Base-by-base conservation (phyloP, 2,888 invertebrate genomes). In the Thera obeliscata region DNA sequence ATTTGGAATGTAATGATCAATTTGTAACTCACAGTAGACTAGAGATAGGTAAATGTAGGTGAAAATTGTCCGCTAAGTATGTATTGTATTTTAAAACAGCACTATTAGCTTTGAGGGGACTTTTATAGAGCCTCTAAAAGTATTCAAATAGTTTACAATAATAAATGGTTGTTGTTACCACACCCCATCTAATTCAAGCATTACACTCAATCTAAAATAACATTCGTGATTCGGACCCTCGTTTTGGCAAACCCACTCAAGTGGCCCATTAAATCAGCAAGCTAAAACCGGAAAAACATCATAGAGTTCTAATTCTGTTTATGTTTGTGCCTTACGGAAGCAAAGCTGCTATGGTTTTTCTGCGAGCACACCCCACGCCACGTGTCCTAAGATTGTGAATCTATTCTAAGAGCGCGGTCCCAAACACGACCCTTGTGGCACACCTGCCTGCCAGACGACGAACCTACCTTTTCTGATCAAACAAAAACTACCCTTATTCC, bases 241-340 rank as follows among this genome's bases (percentile, higher is more conserved):
- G 78, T 67, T 77, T 89, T 88, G 86, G 85, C 85, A 84, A 84
- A 83, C 88, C 84, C 85, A 87, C 91, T 90, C 79, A 81, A 89
- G 80, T 74, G 75, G 81, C 80, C 79, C 75, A 79, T 84, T 80
- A 83, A 85, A 87, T 85, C 84, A 84, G 77, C 88, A 88, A 88
- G 84, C 83, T 84, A 80, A 83, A 84, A 87, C 92, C 92, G 92
- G 93, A 93, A 93, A 89, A 92, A 91, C 91, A 92, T 92, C 85
- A 91, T 90, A 87, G 85, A 88, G 81, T 85, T 89, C 88, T 88
- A 88, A 91, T 90, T 88, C 86, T 90, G 89, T 90, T 91, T 91
- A 87, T 87, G 86, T 91, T 90, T 88, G 89, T 86, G 84, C 87
- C 86, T 81, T 86, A 84, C 90, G 91, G 93, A 91, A 91, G 90